Base-by-base conservation (phyloP, 37 sponge, comb jelly and placozoan species). In the Beroe ovata region DNA sequence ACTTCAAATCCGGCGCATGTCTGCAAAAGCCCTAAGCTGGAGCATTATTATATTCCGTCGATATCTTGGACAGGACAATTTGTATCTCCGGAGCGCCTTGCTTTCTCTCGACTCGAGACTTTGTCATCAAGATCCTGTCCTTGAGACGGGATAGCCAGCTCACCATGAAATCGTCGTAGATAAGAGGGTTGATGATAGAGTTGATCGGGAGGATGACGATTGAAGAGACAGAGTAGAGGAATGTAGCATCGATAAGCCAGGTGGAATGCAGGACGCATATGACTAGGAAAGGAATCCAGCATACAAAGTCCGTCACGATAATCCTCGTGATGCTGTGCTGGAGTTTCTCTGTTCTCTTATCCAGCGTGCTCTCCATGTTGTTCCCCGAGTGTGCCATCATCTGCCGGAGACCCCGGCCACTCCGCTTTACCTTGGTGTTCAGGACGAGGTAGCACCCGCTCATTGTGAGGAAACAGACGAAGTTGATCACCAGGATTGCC, bases 401-500 rank as follows among this genome's bases (percentile, higher is more conserved):
- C 11, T 47, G 54, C 11, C 54, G 54, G 54, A 47, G 54, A 6
- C 54, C 54, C 54, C 54, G 54, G 54, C 54, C 54, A 11, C 11
- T 47, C 54, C 11, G 54, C 54, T 11, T 6, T 11, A 47, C 54
- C 34, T 33, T 32, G 16, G 16, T 1, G 36, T 66, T 66, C 36
- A 66, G 25, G 33, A 66, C 36, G 16, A 25, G 18, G 30, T 66
- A 66, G 36, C 69, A 66, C 1, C 25, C 1, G 69, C 69, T 66
- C 36, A 66, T 66, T 34, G 34, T 30, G 36, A 66, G 30, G 36
- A 66, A 66, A 37, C 69, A 66, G 30, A 30, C 14, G 32, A 66
- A 32, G 36, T 66, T 32, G 19, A 66, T 18, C 2, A 25, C 35
- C 1, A 66, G 69, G 8, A 25, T 29, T 30, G 35, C 14, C 69